Evolutionary conservation across 2,888 invertebrate genomes (phyloP).

Genomic region (Drosophila mettleri): DNA sequence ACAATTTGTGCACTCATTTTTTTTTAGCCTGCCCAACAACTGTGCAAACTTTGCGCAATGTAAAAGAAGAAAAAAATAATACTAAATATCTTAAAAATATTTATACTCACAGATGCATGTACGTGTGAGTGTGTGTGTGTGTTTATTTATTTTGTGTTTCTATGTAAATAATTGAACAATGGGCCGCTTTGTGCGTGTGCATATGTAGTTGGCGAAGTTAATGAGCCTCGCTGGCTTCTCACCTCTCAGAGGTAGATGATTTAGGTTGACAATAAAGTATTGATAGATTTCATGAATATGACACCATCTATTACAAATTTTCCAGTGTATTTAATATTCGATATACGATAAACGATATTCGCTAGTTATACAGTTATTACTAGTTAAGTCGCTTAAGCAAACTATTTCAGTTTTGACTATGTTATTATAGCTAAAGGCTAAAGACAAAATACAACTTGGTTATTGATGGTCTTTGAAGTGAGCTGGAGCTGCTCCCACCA

Average conservation of each 20-base stretch:
- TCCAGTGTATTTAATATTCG: not conserved
- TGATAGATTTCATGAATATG: too few relatives aligned
- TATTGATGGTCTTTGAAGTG: conserved; percentile 10
- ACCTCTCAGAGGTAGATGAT: not conserved
- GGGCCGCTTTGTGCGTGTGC: conserved; percentile 50
- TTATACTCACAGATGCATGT: not conserved
- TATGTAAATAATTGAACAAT: conserved; percentile 57
- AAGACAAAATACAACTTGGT: not conserved
- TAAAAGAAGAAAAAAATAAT: conserved; percentile 25
- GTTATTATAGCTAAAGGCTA: not conserved
- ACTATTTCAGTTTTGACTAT: conserved; percentile 1
- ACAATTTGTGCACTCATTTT: conserved; percentile 50
- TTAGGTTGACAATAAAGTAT: not conserved
- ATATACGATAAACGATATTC: not conserved
- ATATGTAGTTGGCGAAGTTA: conserved; percentile 22
- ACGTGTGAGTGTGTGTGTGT: not conserved
- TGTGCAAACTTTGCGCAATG: conserved; percentile 72
- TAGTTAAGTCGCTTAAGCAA: conserved; percentile 1
- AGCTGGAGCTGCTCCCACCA: not conserved
- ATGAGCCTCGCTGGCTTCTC: not conserved
- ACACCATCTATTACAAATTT: too few relatives aligned
- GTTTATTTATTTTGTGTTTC: conserved; percentile 22
- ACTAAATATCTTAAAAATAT: conserved; percentile 37
- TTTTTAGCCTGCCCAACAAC: conserved; percentile 47
- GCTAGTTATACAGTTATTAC: not conserved